Base-by-base conservation (phyloP, 2,888 invertebrate species). In the Spodoptera littoralis region DNA sequence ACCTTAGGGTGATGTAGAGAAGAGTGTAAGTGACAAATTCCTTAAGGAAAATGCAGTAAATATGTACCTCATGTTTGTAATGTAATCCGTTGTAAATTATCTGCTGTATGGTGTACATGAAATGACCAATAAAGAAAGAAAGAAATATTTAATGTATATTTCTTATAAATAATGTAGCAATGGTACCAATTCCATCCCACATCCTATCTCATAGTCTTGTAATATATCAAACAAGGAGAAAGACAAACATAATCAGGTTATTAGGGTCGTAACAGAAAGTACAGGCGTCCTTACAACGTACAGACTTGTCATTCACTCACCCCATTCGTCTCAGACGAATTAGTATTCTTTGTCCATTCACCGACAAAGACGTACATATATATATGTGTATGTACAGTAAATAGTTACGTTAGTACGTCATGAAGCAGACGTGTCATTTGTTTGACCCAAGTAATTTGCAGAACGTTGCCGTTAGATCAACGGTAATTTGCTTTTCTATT, bases 331-430 rank as follows among this genome's bases (percentile, higher is more conserved):
- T 52, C 47, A 44, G 36, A 60, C 57, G 42, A 64, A 70, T 76
- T 59, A 62, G 60, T 70, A 65, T 75, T 52, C 70, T 63, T 70
- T 62, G 61, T 53, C 51, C 63, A 57, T 60, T 30, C 30, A 36
- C 18, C 13, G 43, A 41, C 42, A n/a, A 61, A 58, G 22, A 43
- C 2, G 45, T 36, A 42, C 6, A 30, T 46, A 4, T 36, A 1
- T n/a, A 11, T 36, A 11, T 18, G 13, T 8, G 27, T 62, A 12
- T 6, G 3, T 5, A 22, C 48, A 18, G 18, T 30, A n/a, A 0
- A 42, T 42, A 9, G 42, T 11, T 44, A 12, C 8, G 42, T 13
- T 36, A 49, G 11, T 30, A 13, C 36, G 36, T 47, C 9, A 12
- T 5, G 13, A 47, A 9, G 5, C 18, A 42, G n/a, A 59, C 47